These are phyloP conservation scores for Gnathonemus echidnorhynchus DNA, from an alignment of 2,113 vertebrate genomes.

Conservation along the genomic window DNA sequence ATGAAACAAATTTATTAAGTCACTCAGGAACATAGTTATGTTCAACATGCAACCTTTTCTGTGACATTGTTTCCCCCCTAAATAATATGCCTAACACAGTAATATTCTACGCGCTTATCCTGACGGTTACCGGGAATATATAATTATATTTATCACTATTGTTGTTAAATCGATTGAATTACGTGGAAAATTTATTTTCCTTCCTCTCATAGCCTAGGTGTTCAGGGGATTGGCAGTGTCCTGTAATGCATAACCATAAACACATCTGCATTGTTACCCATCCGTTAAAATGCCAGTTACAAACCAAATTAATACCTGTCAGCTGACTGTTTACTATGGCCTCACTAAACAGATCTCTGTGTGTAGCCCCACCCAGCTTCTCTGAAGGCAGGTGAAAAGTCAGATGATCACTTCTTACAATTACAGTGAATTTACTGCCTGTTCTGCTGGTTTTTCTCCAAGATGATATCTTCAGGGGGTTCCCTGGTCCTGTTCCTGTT, in stretches of 20 bases:
- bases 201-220: background rate
- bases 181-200: background rate
- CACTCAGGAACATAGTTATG: background rate
- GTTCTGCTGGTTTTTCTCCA: constrained; percentile 10
- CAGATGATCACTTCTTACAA: background rate
- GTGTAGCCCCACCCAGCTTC: background rate
- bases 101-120: background rate
- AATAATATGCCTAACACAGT: background rate
- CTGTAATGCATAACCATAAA: background rate
- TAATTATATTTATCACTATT: background rate
- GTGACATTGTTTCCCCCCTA: background rate
- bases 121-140: background rate
- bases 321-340: background rate
- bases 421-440: background rate
- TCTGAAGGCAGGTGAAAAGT: background rate
- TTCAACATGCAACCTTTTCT: background rate
- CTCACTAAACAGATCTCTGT: background rate
- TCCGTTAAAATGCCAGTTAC: background rate
- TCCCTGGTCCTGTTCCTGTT: constrained; percentile 39
- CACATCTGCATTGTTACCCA: background rate
- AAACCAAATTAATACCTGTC: background rate
- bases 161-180: background rate
- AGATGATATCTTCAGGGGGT: constrained; percentile 23
- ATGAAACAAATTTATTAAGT: background rate
- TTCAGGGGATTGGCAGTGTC: background rate